Base-by-base conservation (phyloP, 1,140 invertebrate species). In the Drosophila sp. region DNA sequence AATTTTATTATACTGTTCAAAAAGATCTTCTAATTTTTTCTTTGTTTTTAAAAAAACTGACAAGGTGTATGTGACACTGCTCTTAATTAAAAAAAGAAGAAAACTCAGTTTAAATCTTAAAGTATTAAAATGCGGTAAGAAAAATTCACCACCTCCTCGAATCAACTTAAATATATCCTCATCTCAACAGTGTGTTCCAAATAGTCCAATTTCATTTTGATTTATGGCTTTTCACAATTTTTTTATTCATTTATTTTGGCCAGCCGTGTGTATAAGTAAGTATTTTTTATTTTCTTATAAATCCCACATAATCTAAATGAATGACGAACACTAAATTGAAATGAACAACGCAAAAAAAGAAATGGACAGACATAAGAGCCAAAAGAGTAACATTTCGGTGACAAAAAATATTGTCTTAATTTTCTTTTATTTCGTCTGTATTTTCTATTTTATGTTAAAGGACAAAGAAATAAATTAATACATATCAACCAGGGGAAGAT, bases 401-500 rank as follows among this genome's bases (percentile, higher is more conserved):
- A 27, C 40, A 41, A 3, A 41, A 4, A 50, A 50, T 27, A 3
- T 10, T 27, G 17, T 5, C 7, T 8, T 7, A 23, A 10, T 23
- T 50, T 47, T 8, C 2, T 47, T 47, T 47, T 27, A 17, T 27
- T 1, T 25, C 8, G 35, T 10, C 11, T 38, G 11, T 38, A 10
- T 38, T 38, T 38, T 38, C 17, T 17, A 17, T 10, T 38, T 38
- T 50, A 50, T 50, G 2, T 50, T 10, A 27, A 60, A 85, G 76
- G 77, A 83, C 72, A 85, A 71, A 71, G 41, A 70, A 73, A 77
- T 85, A 77, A 85, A 85, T 77, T 60, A 57, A 58, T 7, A 47
- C 47, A 70, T 56, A 61, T 23, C 41, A 25, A 25, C 23, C 10
- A 17, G 29, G 7, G 33, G 58, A 66, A 40, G 57, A 62, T n/a